Evolutionary conservation across 1,140 invertebrate genomes (phyloP).

Genomic region (Harlomillsia oculata): DNA sequence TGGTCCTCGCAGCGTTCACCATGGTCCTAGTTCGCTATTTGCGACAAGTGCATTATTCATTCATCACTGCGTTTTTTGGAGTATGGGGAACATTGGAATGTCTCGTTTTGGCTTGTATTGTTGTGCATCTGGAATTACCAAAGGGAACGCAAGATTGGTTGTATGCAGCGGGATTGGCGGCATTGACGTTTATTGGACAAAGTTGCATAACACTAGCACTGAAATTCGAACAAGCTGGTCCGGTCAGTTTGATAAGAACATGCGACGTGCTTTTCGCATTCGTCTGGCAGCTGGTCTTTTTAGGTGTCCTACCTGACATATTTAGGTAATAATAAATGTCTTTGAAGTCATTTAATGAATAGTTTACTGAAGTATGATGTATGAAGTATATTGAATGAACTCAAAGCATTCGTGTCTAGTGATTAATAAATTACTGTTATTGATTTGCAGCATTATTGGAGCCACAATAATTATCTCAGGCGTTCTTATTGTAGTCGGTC

Average conservation of each 20-base stretch:
- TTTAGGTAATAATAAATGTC: slow-evolving; percentile 16
- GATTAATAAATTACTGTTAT: background rate
- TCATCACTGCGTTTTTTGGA: slow-evolving; percentile 6
- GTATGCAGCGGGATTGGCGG: background rate
- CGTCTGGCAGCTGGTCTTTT: slow-evolving; percentile 19
- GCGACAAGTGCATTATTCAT: slow-evolving; percentile 12
- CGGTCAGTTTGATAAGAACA: slow-evolving; percentile 6
- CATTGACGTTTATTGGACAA: slow-evolving; percentile 10
- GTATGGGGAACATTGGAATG: slow-evolving; percentile 15
- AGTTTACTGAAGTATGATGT: background rate
- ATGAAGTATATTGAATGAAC: background rate
- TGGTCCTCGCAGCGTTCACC: background rate
- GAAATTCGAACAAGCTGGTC: slow-evolving; percentile 8
- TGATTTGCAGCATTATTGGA: slow-evolving; percentile 60
- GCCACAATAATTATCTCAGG: slow-evolving; percentile 72
- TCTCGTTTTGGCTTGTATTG: background rate
- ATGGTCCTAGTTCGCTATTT: slow-evolving; percentile 16
- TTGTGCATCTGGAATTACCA: slow-evolving; percentile 4
- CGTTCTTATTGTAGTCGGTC: slow-evolving; percentile 66
- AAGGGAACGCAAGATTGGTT: background rate
- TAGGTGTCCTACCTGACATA: slow-evolving; percentile 10
- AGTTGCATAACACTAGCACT: slow-evolving; percentile 11
- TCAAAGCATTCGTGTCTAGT: too few species aligned
- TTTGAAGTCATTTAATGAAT: background rate
- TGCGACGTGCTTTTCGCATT: slow-evolving; percentile 26